phyloP scores from a whole-genome alignment of 2,888 invertebrate genomes.

The Heteropelma amictum region DNA sequence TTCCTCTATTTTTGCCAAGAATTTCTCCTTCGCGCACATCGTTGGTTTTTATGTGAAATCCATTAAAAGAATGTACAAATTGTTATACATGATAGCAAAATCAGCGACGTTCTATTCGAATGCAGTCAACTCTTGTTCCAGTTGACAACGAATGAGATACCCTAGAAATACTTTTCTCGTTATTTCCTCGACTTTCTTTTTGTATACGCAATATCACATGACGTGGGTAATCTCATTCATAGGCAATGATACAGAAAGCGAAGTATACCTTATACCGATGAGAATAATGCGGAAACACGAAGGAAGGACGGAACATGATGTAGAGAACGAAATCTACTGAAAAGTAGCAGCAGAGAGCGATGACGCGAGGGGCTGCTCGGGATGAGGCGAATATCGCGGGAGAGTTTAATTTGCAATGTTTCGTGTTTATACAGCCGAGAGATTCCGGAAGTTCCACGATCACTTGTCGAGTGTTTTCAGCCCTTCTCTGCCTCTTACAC shows the following conservation, averaged over 20 bases:
- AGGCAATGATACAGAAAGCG: slow-evolving; percentile 29
- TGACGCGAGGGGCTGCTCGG: slow-evolving; percentile 5
- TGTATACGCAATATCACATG: background rate
- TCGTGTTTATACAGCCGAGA: slow-evolving; percentile 59
- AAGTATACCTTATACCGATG: slow-evolving; percentile 25
- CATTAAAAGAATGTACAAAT: too few relatives aligned
- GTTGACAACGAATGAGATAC: slow-evolving; percentile 23
- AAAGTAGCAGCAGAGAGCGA: slow-evolving; percentile 9
- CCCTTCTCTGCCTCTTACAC: background rate
- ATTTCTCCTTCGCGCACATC: too few relatives aligned
- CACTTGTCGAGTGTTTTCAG: slow-evolving; percentile 52
- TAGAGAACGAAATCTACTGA: slow-evolving; percentile 9
- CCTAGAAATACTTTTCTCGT: slow-evolving; percentile 25
- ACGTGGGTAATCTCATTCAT: background rate
- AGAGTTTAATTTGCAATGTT: slow-evolving; percentile 63
- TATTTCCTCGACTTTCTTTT: slow-evolving; percentile 5
- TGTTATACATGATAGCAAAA: too few relatives aligned
- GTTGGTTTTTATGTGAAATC: too few relatives aligned
- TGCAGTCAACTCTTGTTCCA: slow-evolving; percentile 8
- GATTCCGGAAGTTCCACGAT: slow-evolving; percentile 58
- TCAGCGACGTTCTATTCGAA: background rate
- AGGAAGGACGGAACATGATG: background rate
- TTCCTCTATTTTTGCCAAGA: too few relatives aligned
- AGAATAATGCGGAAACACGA: slow-evolving; percentile 9
- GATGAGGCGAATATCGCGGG: slow-evolving; percentile 18